Evolutionary conservation across 1,140 invertebrate genomes (phyloP).

Genomic region (Proctacanthus coquilletti): DNA sequence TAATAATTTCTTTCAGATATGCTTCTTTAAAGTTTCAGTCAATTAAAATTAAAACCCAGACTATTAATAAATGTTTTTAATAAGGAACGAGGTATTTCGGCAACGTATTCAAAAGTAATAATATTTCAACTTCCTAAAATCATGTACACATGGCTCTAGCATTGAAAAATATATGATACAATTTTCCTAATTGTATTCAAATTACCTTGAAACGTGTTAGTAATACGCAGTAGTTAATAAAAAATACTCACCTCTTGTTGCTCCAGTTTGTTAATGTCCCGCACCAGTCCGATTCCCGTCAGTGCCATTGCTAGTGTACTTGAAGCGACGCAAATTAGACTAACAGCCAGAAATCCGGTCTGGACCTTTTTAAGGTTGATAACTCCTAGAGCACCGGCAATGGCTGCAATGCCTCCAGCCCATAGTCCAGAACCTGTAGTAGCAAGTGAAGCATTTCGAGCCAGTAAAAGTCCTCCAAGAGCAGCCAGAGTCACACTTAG

Average conservation of each 20-base stretch:
- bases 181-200: no score
- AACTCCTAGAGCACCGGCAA: slow-evolving; percentile 25
- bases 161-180: no score
- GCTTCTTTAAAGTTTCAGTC: no score
- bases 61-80: no score
- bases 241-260: slow-evolving; percentile 10
- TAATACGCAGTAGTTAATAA: no score
- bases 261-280: slow-evolving; percentile 24
- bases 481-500: slow-evolving; percentile 23
- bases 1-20: no score
- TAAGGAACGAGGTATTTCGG: no score
- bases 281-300: slow-evolving; percentile 24
- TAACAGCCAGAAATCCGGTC: slow-evolving; percentile 25
- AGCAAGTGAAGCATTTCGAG: slow-evolving; percentile 20
- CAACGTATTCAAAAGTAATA: no score
- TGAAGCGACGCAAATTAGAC: slow-evolving; percentile 26
- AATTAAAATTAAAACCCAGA: no score
- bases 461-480: slow-evolving; percentile 22
- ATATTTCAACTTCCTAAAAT: no score
- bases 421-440: slow-evolving; percentile 27
- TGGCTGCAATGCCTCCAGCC: slow-evolving; percentile 23
- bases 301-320: slow-evolving; percentile 26
- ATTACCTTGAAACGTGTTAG: no score
- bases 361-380: slow-evolving; percentile 25
- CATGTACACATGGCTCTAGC: no score